Base-by-base conservation (phyloP, 1,140 invertebrate genomes). In the Scaptodrosophila lebanonensis region DNA sequence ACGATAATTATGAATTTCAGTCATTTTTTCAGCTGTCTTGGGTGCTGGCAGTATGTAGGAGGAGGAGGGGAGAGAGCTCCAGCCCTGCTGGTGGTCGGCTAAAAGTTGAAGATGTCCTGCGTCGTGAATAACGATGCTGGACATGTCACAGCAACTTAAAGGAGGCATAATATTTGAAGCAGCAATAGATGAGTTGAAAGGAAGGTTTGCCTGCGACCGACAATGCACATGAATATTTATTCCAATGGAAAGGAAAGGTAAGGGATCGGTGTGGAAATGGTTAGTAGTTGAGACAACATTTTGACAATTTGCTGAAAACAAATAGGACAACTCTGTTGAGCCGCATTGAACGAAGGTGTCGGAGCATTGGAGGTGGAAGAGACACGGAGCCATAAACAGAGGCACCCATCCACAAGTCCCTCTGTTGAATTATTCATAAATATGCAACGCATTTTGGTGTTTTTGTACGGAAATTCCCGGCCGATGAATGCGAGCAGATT, bases 1-100 rank as follows among this genome's bases (percentile, higher is more conserved):
- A 64, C 52, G 52, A 69, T 70, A 70, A 70, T 70, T 70, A 69
- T 64, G 60, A 69, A 64, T 64, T 69, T 66, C 40, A 54, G 35
- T 35, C 51, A 51, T 68, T 63, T 44, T 51, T 48, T 43, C 59
- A 69, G 59, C 60, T 69, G 60, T 69, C 66, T 48, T 32, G 30
- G 30, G 15, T 25, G 35, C 48, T 48, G 60, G 48, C n/a, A n/a
- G n/a, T n/a, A n/a, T n/a, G n/a, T n/a, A n/a, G n/a, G n/a, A n/a
- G n/a, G n/a, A n/a, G n/a, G n/a, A n/a, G n/a, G n/a, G n/a, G n/a
- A n/a, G n/a, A n/a, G n/a, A n/a, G n/a, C n/a, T n/a, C n/a, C n/a
- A 40, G 53, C 44, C 13, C 38, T 38, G 47, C 39, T 17, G 44
- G 30, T 15, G 11, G 44, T 12, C 42, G n/a, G n/a, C n/a, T n/a